A percentile compares a stretch with the other conserved stretches of the same genome.
Conservation (phyloP, 1,140 invertebrate genomes). For the Macrobrachium rosenbergii region DNA sequence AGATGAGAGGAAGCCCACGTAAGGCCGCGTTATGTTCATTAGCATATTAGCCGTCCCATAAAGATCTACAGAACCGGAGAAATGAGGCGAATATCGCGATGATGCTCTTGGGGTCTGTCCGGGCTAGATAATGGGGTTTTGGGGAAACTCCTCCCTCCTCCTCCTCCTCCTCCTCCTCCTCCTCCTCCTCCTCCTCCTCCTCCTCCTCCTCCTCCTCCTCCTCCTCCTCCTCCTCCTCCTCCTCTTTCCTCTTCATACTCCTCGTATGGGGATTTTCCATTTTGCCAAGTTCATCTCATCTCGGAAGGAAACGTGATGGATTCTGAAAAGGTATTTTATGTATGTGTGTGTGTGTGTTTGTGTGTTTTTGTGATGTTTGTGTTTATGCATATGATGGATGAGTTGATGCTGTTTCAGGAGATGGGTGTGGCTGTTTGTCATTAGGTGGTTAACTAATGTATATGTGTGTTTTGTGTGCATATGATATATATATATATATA, state of each 20-base stretch:
- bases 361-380: neutral
- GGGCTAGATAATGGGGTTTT: neutral
- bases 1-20: no score
- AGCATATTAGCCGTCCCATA: no score
- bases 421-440: no score
- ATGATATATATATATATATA: conserved; percentile 11
- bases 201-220: conserved; percentile 5
- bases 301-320: neutral
- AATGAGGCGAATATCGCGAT: neutral
- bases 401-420: no score
- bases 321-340: neutral
- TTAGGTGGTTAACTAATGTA: neutral
- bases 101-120: conserved; percentile 1
- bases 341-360: no score
- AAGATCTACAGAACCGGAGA: no score
- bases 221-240: neutral
- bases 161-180: neutral
- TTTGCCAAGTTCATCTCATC: neutral
- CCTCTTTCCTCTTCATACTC: no score
- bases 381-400: neutral
- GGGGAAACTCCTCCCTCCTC: neutral
- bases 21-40: no score
- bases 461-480: no score
- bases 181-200: neutral
- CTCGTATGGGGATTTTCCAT: conserved; percentile 4